Base-by-base conservation (phyloP, 2,113 vertebrate species). In the Macrotus californicus region DNA sequence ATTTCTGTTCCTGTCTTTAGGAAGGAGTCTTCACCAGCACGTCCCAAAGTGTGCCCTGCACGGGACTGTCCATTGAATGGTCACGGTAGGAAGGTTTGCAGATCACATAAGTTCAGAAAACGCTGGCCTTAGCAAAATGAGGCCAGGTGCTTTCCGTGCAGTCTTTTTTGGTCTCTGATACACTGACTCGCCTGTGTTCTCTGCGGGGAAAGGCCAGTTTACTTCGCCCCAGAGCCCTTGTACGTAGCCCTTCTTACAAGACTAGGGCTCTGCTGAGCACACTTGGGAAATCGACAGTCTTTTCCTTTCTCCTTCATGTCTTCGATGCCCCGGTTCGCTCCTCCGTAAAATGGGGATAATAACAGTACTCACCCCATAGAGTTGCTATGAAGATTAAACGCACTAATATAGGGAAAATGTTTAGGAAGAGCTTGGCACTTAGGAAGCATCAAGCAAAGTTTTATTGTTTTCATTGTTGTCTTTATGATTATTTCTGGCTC, bases 61-160 rank as follows among this genome's bases (percentile, higher is more conserved):
- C 70, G 56, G 56, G 46, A 3, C 9, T 7, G 9, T 6, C 41
- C 34, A 3, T 14, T 66, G 34, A 73, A 72, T 46, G 48, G 39
- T 43, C 52, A 61, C 6, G 21, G 26, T 24, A 15, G 59, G 14
- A 73, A 87, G 59, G 41, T 56, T 82, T 87, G 34, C 70, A 91
- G 56, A 36, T 75, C 82, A 83, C 59, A 84, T 72, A 94, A 36
- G 50, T 50, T 81, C 85, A 76, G 87, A 89, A 95, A 92, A 96
- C 79, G 41, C 66, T 86, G 52, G 54, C 76, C 91, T 93, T 67
- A 88, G 48, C 87, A 81, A 82, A 94, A 67, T n/a, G 43, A 92
- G 96, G 79, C 67, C 82, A 34, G 48, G 86, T 50, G 70, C 67
- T 92, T 80, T 84, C 56, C 43, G 72, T 1, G 39, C 41, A 41